Conservation (phyloP, 2,113 vertebrate genomes). For the Rhabdornis inornatus region DNA sequence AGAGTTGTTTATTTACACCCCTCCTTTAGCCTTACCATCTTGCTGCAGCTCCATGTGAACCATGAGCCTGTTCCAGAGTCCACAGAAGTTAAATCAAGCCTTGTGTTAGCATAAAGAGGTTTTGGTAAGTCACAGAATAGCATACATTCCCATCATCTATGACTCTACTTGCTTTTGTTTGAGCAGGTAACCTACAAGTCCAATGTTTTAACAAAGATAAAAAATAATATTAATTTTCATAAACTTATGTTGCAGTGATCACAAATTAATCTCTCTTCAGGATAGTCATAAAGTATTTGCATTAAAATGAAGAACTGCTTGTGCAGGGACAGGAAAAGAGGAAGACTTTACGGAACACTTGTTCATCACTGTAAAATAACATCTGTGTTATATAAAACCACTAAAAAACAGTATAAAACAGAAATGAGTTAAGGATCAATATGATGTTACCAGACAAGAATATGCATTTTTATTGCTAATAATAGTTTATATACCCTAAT, state of each 20-base stretch:
- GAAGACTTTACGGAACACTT: neutral
- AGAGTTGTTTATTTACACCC: neutral
- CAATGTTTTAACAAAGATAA: neutral
- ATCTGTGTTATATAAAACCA: neutral
- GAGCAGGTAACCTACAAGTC: neutral
- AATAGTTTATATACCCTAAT: conserved; percentile 27
- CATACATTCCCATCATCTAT: neutral
- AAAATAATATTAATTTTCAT: neutral
- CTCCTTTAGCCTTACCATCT: too few relatives aligned
- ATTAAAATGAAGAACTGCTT: neutral
- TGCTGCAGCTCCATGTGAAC: neutral
- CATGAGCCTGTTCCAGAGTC: neutral
- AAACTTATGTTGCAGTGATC: neutral
- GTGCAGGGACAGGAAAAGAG: neutral
- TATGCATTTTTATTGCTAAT: conserved; percentile 25
- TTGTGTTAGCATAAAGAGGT: neutral
- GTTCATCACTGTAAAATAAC: neutral
- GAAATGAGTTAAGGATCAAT: neutral
- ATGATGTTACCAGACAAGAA: conserved; percentile 6
- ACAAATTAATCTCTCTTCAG: neutral
- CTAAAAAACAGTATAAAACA: neutral
- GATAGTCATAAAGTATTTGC: neutral
- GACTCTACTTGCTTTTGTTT: neutral
- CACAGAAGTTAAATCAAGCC: neutral
- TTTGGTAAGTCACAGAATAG: neutral